Conservation (phyloP, 2,888 invertebrate species). For the Abrostola triplasia region DNA sequence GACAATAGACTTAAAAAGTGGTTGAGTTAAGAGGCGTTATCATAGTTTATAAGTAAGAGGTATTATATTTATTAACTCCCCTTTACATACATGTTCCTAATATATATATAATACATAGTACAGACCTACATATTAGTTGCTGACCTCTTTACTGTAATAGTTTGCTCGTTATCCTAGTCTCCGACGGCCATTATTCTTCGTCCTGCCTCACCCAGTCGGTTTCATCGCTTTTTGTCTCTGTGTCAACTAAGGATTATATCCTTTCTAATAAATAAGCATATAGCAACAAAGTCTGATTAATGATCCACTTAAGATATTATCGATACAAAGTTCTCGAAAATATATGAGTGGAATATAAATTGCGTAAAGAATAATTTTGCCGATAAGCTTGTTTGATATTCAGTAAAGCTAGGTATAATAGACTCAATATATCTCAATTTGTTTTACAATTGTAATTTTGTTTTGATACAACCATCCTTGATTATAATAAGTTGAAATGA, state of each 20-base stretch:
- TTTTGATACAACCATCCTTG: background rate
- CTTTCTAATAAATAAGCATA: background rate
- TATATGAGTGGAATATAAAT: constrained; percentile 5
- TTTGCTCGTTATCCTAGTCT: no score
- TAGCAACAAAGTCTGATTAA: background rate
- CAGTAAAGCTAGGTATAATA: constrained; percentile 7
- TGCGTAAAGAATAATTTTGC: background rate
- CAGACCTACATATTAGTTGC: no score
- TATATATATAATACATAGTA: no score
- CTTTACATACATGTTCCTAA: no score
- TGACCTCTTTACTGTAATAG: no score
- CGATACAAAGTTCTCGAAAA: background rate
- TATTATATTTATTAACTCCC: no score
- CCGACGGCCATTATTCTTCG: no score
- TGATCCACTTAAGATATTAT: background rate
- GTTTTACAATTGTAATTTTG: constrained; percentile 13
- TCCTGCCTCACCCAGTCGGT: background rate
- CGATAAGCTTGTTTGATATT: constrained; percentile 5
- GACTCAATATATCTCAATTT: constrained; percentile 16
- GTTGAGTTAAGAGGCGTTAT: no score
- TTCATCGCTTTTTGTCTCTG: background rate
- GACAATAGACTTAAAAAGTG: no score
- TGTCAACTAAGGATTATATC: background rate
- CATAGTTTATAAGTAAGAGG: no score
- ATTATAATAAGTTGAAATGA: background rate